phyloP scores from a whole-genome alignment of 2,888 invertebrate genomes.

The Octodonta nipae region DNA sequence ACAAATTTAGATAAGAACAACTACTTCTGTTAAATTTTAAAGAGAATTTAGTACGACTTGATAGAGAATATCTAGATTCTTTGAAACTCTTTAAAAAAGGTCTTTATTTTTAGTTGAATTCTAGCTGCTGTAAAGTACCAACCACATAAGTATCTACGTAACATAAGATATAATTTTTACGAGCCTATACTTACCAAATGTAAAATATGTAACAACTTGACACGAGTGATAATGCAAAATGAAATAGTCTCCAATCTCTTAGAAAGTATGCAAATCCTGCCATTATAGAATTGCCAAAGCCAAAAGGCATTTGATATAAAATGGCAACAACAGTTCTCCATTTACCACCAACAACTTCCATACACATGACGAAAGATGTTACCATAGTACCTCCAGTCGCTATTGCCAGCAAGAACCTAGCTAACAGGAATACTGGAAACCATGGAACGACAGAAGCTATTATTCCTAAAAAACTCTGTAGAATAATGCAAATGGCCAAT shows the following conservation, averaged over 20 bases:
- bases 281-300: constrained; percentile 45
- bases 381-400: constrained; percentile 50
- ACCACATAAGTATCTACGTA: no score
- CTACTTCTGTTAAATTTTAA: no score
- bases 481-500: constrained; percentile 41
- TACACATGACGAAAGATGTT: constrained; percentile 52
- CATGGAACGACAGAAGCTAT: constrained; percentile 41
- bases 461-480: constrained; percentile 42
- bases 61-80: no score
- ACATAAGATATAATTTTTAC: no score
- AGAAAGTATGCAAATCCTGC: constrained; percentile 43
- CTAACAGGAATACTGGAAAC: constrained; percentile 41
- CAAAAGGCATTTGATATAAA: constrained; percentile 50
- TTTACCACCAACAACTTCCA: constrained; percentile 49
- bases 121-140: no score
- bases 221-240: constrained; percentile 41
- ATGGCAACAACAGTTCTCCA: constrained; percentile 48
- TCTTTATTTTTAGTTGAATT: no score
- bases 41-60: no score
- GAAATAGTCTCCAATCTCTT: constrained; percentile 48
- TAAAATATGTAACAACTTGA: constrained; percentile 40
- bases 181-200: constrained; percentile 35
- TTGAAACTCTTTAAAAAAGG: no score
- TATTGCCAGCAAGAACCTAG: constrained; percentile 44
- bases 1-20: no score